Conservation (phyloP, 2,888 invertebrate species). For the Cybosia mesomella region DNA sequence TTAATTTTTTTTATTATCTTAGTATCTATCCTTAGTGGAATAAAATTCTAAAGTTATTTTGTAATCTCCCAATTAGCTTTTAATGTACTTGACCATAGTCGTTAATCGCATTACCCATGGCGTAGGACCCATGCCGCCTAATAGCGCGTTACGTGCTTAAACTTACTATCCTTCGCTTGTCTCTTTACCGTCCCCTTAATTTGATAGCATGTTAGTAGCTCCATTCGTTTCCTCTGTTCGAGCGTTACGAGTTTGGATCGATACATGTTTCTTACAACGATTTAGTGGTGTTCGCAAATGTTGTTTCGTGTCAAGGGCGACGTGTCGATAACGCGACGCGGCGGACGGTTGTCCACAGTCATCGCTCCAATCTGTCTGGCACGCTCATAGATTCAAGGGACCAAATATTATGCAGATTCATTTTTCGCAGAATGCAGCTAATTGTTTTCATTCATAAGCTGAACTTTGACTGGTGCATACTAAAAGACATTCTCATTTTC, state of each 20-base stretch:
- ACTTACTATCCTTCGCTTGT: slow-evolving; percentile 48
- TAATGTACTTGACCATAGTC: slow-evolving; percentile 70
- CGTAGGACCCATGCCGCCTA: slow-evolving; percentile 66
- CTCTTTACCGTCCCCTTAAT: slow-evolving; percentile 43
- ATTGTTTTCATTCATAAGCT: slow-evolving; percentile 48
- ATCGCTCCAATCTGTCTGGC: slow-evolving; percentile 36
- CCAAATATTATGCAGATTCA: slow-evolving; percentile 61
- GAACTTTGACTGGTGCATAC: slow-evolving; percentile 54
- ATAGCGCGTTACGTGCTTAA: slow-evolving; percentile 51
- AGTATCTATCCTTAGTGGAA: slow-evolving; percentile 69
- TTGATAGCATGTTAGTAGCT: slow-evolving; percentile 40
- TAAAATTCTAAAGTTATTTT: slow-evolving; percentile 74
- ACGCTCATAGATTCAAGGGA: slow-evolving; percentile 65
- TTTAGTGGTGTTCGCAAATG: slow-evolving; percentile 27
- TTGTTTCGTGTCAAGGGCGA: slow-evolving; percentile 39
- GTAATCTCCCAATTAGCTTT: slow-evolving; percentile 78
- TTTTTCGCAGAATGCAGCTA: slow-evolving; percentile 42
- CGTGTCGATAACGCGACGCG: slow-evolving; percentile 49
- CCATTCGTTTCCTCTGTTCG: slow-evolving; percentile 39
- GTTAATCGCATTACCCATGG: slow-evolving; percentile 64
- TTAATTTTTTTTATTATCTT: slow-evolving; percentile 73
- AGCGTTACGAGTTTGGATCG: slow-evolving; percentile 32
- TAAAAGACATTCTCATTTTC: slow-evolving; percentile 79
- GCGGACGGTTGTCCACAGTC: slow-evolving; percentile 23
- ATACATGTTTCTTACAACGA: slow-evolving; percentile 36